Evolutionary conservation across 92 coral and sea anemone species (phyloP).

Genomic region (Epizoanthus scotinus): DNA sequence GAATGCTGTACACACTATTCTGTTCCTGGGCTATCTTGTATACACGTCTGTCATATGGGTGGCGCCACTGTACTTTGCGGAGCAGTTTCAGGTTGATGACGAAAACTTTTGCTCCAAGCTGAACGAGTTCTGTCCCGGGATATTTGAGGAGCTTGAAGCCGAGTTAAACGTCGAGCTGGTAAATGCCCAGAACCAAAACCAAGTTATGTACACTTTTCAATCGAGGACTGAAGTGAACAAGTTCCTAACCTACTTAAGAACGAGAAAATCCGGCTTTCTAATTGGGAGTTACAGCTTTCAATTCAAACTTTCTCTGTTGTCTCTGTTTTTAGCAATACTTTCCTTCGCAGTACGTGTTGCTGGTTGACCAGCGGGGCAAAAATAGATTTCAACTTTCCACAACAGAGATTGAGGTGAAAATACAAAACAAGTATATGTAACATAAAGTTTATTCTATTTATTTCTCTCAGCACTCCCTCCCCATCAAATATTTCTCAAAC

Average conservation of each 20-base stretch:
- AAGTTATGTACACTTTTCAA: conserved; percentile 33
- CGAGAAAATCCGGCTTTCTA: conserved; percentile 59
- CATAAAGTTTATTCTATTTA: too few species aligned
- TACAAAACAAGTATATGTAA: too few species aligned
- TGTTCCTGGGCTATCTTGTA: conserved; percentile 50
- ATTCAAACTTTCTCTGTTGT: conserved; percentile 56
- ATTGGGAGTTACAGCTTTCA: conserved; percentile 68
- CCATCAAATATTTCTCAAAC: too few species aligned
- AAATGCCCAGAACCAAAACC: conserved; percentile 8
- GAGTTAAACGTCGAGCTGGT: conserved; percentile 8
- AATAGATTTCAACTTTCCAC: too few species aligned
- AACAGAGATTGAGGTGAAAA: too few species aligned
- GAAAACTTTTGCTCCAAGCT: conserved; percentile 45
- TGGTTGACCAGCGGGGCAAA: conserved; percentile 16
- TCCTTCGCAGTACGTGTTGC: conserved; percentile 47
- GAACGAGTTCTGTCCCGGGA: conserved; percentile 61
- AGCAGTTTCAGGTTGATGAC: conserved; percentile 50
- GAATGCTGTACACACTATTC: conserved; percentile 48
- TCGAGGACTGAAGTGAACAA: conserved; percentile 64
- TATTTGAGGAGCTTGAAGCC: conserved; percentile 40
- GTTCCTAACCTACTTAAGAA: conserved; percentile 52
- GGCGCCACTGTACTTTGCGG: conserved; percentile 61
- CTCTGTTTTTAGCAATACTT: conserved; percentile 50
- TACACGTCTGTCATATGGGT: conserved; percentile 60
- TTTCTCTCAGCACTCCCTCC: too few species aligned